Evolutionary conservation across 2,888 invertebrate genomes (phyloP).

Genomic region (Suillia variegata): DNA sequence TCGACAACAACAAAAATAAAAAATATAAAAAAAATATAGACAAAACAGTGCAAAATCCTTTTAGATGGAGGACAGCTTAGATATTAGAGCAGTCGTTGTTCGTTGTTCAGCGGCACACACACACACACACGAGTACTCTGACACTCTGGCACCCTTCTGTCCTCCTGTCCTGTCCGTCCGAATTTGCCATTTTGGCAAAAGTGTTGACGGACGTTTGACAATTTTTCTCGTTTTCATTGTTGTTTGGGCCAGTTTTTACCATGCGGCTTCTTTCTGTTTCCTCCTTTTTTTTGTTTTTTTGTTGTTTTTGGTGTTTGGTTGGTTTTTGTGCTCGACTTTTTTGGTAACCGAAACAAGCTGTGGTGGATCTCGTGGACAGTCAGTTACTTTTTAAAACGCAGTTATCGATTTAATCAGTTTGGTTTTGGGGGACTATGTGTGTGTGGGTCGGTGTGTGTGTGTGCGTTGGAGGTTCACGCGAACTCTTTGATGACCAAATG

Average conservation of each 20-base stretch:
- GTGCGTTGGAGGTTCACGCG: slow-evolving; percentile 15
- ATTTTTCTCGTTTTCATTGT: not conserved
- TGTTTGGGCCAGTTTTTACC: slow-evolving; percentile 13
- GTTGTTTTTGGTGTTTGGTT: too few relatives aligned
- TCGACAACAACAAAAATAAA: slow-evolving; percentile 1
- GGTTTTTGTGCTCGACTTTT: too few relatives aligned
- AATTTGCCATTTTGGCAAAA: slow-evolving; percentile 7
- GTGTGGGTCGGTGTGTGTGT: slow-evolving; percentile 4
- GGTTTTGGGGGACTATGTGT: slow-evolving; percentile 7
- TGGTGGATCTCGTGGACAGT: too few relatives aligned
- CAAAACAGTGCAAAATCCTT: not conserved
- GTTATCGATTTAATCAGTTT: slow-evolving; percentile 52
- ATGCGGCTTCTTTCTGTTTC: too few relatives aligned
- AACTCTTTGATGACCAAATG: slow-evolving; percentile 46
- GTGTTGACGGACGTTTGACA: slow-evolving; percentile 35
- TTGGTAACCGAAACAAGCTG: too few relatives aligned
- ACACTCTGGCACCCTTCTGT: too few relatives aligned
- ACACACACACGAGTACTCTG: too few relatives aligned
- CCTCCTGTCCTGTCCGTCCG: too few relatives aligned
- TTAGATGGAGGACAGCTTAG: not conserved
- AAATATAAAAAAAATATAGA: not conserved
- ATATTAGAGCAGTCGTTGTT: not conserved
- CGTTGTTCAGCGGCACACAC: not conserved
- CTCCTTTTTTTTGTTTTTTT: too few relatives aligned
- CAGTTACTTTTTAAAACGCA: too few relatives aligned